A percentile compares a stretch with the other conserved stretches of the same genome.
phyloP scores from a whole-genome alignment of 2,888 invertebrate genomes.

The Diloba caeruleocephala region DNA sequence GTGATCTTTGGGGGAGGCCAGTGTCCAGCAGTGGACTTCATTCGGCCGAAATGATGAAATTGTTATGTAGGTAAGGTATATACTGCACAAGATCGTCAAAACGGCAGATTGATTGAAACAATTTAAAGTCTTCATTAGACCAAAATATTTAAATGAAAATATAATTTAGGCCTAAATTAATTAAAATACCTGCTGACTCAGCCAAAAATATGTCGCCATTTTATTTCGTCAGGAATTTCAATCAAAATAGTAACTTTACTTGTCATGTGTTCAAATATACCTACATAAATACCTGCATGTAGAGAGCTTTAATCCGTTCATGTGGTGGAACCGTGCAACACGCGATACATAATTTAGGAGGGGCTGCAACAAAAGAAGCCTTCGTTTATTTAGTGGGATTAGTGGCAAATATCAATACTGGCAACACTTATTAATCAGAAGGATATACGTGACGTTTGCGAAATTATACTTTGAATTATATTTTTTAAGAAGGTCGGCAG shows the following conservation, averaged over 20 bases:
- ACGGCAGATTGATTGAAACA: too few species aligned
- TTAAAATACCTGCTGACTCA: too few species aligned
- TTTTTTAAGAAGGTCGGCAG: constrained; percentile 15
- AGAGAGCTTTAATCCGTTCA: constrained; percentile 54
- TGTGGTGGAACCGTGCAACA: constrained; percentile 39
- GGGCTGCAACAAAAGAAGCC: constrained; percentile 53
- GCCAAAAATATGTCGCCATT: neutral
- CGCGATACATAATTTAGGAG: constrained; percentile 66
- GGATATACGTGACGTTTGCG: constrained; percentile 22
- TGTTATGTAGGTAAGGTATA: too few species aligned
- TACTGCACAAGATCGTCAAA: too few species aligned
- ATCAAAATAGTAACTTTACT: constrained; percentile 19
- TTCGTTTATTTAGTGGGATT: constrained; percentile 59
- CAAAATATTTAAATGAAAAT: too few species aligned
- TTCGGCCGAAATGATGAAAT: too few species aligned
- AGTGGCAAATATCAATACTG: constrained; percentile 42
- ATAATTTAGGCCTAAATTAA: too few species aligned
- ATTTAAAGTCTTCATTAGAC: too few species aligned
- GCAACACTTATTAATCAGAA: constrained; percentile 44
- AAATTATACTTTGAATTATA: constrained; percentile 17
- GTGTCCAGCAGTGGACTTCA: too few species aligned
- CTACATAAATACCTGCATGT: constrained; percentile 22
- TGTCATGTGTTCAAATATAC: constrained; percentile 17
- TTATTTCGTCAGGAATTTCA: neutral
- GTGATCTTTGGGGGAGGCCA: too few species aligned